These are phyloP conservation scores for Prionace glauca DNA, from an alignment of 2,797 vertebrate species.

Conservation along the genomic window DNA sequence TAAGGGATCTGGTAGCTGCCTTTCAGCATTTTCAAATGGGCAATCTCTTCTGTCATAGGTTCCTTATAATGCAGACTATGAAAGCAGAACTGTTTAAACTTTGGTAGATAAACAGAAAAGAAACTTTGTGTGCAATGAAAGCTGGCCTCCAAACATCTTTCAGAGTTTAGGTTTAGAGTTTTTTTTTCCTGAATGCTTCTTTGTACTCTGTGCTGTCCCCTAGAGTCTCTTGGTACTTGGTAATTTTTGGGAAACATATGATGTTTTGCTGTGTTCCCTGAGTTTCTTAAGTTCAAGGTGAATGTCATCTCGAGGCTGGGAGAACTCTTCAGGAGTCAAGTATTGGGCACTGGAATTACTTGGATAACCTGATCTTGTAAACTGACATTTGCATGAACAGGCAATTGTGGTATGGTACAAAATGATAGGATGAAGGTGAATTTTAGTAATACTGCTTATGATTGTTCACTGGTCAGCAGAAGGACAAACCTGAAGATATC, in stretches of 20 bases:
- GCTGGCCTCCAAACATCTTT: neutral
- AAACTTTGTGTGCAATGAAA: neutral
- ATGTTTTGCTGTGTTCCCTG: neutral
- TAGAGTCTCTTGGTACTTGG: neutral
- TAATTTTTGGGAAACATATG: neutral
- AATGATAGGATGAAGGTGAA: neutral
- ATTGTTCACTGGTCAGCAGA: neutral
- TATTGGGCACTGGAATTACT: neutral
- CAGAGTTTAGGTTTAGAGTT: neutral
- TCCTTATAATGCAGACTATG: neutral
- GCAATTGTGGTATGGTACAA: neutral
- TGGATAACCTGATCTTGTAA: neutral
- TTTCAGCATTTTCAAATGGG: neutral
- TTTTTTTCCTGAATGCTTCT: neutral
- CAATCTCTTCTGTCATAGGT: neutral
- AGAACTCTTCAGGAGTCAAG: neutral
- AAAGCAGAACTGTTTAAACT: neutral
- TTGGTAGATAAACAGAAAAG: neutral
- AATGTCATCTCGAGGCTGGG: neutral
- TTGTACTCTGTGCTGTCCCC: neutral
- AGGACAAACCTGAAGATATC: neutral
- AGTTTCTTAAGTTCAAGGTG: neutral
- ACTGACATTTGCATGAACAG: neutral
- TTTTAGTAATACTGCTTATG: neutral
- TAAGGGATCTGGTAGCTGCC: neutral